Evolutionary conservation across 2,888 invertebrate species (phyloP).

Genomic region (Scaptomyza caliginosa): DNA sequence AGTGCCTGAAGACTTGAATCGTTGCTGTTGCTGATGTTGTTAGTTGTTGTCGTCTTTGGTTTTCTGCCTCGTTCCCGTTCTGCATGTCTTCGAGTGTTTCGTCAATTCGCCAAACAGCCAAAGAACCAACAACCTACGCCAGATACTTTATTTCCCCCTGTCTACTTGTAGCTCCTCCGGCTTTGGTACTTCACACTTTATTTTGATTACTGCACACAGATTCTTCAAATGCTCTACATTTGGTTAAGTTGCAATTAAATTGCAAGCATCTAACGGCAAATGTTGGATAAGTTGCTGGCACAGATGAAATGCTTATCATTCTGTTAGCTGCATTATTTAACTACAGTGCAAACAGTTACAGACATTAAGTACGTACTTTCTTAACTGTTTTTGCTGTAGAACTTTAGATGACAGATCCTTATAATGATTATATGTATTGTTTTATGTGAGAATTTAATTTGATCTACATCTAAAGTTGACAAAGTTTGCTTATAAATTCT

Average conservation of each 20-base stretch:
- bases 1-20: constrained; percentile 38
- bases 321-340: constrained; percentile 6
- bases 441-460: background rate
- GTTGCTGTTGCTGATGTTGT: constrained; percentile 30
- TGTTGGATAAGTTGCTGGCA: constrained; percentile 25
- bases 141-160: constrained; percentile 9
- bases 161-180: background rate
- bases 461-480: no score
- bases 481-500: no score
- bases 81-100: constrained; percentile 55
- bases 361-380: background rate
- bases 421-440: no score
- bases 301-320: constrained; percentile 42
- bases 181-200: constrained; percentile 25
- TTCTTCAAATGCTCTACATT: constrained; percentile 66
- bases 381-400: background rate
- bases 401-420: constrained; percentile 1
- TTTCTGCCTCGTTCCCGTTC: constrained; percentile 54
- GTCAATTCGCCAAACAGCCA: constrained; percentile 54
- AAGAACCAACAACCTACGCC: constrained; percentile 52
- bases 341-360: background rate
- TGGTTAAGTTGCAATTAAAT: constrained; percentile 64
- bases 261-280: constrained; percentile 58
- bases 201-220: constrained; percentile 48
- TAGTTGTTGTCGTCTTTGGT: constrained; percentile 20